Conservation (phyloP, 1,140 invertebrate species). For the Atta texana region DNA sequence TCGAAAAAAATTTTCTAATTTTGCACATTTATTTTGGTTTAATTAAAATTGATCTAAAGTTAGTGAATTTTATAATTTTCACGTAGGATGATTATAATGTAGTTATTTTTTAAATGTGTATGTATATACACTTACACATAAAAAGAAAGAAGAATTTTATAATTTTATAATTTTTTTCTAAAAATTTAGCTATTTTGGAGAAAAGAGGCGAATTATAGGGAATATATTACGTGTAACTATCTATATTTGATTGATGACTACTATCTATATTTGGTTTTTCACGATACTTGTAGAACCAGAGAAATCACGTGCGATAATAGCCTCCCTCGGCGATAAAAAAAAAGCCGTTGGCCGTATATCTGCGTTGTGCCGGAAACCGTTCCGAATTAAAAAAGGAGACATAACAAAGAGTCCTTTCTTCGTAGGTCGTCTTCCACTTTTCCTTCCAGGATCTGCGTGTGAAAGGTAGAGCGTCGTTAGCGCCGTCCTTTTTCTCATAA, state of each 20-base stretch:
- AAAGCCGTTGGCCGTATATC: slow-evolving; percentile 56
- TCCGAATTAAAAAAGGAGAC: slow-evolving; percentile 66
- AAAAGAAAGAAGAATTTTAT: background rate
- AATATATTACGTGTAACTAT: background rate
- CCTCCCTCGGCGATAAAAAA: slow-evolving; percentile 17
- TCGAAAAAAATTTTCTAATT: background rate
- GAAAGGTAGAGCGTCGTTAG: slow-evolving; percentile 31
- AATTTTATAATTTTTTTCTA: background rate
- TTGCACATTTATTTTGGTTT: background rate
- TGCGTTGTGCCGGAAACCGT: slow-evolving; percentile 60
- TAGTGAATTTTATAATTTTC: background rate
- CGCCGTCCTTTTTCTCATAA: slow-evolving; percentile 44
- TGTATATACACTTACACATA: too few species aligned
- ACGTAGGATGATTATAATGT: background rate
- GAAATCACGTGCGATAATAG: slow-evolving; percentile 16
- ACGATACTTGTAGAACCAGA: background rate
- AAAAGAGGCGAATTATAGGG: background rate
- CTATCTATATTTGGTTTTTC: background rate
- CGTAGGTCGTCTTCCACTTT: slow-evolving; percentile 48
- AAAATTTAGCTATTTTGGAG: background rate
- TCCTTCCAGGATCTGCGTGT: slow-evolving; percentile 29
- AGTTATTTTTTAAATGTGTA: background rate
- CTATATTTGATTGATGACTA: too few species aligned
- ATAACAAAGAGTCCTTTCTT: slow-evolving; percentile 69
- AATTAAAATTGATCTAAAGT: background rate